Evolutionary conservation across 1,140 invertebrate species (phyloP).

Genomic region (Littorina saxatilis): DNA sequence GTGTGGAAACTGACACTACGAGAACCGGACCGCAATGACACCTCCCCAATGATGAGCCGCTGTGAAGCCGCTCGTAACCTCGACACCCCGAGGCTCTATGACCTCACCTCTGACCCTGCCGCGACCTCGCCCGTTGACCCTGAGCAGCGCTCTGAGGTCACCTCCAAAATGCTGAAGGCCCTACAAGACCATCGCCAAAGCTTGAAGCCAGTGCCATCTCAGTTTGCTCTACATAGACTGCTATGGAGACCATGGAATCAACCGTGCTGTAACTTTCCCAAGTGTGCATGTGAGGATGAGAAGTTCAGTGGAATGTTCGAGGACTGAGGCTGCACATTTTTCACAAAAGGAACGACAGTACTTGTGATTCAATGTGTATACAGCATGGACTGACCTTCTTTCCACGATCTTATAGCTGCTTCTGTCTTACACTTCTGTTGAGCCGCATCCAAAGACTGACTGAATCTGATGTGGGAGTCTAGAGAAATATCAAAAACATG

Average conservation of each 20-base stretch:
- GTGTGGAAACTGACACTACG: background rate
- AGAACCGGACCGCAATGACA: background rate
- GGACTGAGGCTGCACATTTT: background rate
- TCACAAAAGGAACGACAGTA: no score
- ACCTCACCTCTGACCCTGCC: constrained; percentile 57
- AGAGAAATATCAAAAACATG: no score
- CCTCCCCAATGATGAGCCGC: constrained; percentile 46
- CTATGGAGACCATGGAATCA: constrained; percentile 70
- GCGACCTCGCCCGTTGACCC: constrained; percentile 48
- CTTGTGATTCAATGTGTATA: no score
- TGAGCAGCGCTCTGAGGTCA: constrained; percentile 42
- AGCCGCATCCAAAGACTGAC: no score
- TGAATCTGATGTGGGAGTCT: no score
- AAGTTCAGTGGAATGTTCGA: constrained; percentile 21
- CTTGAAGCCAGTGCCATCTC: constrained; percentile 42
- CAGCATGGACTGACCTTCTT: no score
- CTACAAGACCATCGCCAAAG: constrained; percentile 30
- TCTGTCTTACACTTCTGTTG: no score
- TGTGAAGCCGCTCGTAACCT: constrained; percentile 54
- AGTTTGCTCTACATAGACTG: constrained; percentile 55
- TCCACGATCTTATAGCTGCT: no score
- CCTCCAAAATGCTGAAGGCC: constrained; percentile 47
- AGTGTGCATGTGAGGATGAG: constrained; percentile 56
- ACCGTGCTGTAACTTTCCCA: constrained; percentile 66
- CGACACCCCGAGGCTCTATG: constrained; percentile 59